Conservation (phyloP, 2,113 vertebrate species). For the Xenus cinereus region DNA sequence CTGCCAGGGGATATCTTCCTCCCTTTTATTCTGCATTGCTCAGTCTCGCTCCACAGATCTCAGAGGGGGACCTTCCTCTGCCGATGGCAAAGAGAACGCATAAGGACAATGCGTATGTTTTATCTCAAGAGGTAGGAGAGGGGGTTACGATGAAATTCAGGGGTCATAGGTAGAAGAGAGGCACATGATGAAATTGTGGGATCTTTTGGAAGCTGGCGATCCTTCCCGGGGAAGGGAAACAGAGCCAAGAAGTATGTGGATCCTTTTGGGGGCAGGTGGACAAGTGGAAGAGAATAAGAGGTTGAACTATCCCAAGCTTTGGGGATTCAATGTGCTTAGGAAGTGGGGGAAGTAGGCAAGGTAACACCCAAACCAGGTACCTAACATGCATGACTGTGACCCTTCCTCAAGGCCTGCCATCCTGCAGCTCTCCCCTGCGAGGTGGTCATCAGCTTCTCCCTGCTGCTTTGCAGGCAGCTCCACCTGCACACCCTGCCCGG, state of each 20-base stretch:
- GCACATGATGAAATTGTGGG: neutral
- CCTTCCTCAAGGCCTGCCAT: neutral
- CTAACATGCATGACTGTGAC: fast-evolving
- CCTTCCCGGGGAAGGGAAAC: neutral
- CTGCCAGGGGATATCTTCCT: neutral
- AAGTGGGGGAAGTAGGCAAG: no score
- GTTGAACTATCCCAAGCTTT: neutral
- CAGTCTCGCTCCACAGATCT: neutral
- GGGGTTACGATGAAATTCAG: neutral
- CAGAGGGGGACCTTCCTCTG: neutral
- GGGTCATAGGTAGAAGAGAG: neutral
- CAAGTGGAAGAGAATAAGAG: neutral
- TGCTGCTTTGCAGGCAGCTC: conserved; percentile 71
- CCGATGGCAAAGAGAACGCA: neutral
- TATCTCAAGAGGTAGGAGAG: neutral
- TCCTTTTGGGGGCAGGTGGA: neutral
- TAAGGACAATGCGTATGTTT: fast-evolving
- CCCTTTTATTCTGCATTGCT: neutral
- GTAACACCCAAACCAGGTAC: neutral
- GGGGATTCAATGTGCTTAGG: neutral
- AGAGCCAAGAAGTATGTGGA: neutral
- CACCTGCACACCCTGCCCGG: conserved; percentile 71
- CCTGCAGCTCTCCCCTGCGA: neutral
- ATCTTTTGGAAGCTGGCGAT: neutral
- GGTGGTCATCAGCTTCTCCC: neutral